Evolutionary conservation across 2,797 vertebrate genomes (phyloP), one percentile per base, ranked within the genome.

Genomic region (Harpagifer antarcticus): DNA sequence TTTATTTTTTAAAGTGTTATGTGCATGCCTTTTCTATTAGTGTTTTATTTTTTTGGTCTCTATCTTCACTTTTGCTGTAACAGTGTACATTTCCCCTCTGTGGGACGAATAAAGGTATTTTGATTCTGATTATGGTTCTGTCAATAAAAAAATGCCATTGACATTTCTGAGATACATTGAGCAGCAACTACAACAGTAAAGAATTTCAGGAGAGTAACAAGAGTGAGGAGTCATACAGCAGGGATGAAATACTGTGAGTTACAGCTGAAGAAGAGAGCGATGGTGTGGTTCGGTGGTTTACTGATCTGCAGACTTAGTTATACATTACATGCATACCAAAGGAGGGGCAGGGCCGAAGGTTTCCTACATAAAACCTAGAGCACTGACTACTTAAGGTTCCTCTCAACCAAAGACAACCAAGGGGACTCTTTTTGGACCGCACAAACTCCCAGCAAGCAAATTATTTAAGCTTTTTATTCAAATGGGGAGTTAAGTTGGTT

Each of bases 261-360:
- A 6, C 0, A 47, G 37, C 42, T 19, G 16, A 17, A 2, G 61
- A 13, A 4, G 50, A 54, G 8, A 23, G 19, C 17, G 14, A 3
- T 9, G 10, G 53, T 70, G 77, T 68, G 66, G 52, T 37, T 52
- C 13, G 61, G 49, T 72, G 77, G 63, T 84, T 73, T 50, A 45
- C 15, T 57, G 48, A 68, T 55, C 70, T 60, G 44, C 54, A 44
- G 56, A 15, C 4, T 3, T 3, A 50, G 73, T 82, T 83, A 70
- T 31, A 74, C 76, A 79, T 84, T 75, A 72, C 56, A 55, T 37
- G 64, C 52, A 79, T 82, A 78, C 77, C 76, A 40, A n/a, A 44
- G 23, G 7, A 8, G 62, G 33, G 48, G 31, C 68, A 13, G 33
- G 50, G 63, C 55, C 61, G 17, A 17, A 15, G 58, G 59, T 67